These are phyloP conservation scores for Phengaris arion DNA, from an alignment of 2,888 invertebrate genomes.

Conservation along the genomic window DNA sequence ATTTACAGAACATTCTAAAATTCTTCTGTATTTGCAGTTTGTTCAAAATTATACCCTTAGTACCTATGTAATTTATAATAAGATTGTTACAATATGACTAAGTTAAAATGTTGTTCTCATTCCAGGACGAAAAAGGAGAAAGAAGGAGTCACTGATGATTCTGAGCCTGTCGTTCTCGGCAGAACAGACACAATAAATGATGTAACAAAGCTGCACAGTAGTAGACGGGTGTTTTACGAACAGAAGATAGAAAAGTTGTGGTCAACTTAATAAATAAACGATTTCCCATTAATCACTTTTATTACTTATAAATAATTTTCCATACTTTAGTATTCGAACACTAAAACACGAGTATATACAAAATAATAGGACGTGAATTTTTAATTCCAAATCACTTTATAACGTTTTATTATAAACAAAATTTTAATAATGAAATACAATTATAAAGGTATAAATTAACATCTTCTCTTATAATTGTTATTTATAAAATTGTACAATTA, in stretches of 20 bases:
- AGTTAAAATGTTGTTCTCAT: too few relatives aligned
- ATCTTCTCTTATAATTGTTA: constrained; percentile 10
- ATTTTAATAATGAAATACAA: constrained; percentile 1
- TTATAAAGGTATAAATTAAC: constrained; percentile 13
- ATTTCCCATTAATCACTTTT: constrained; percentile 13
- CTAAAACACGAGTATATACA: constrained; percentile 24
- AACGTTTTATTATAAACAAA: constrained; percentile 28
- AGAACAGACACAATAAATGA: not conserved
- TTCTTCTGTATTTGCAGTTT: too few relatives aligned
- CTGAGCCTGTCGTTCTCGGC: not conserved
- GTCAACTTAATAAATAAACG: not conserved
- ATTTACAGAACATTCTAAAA: too few relatives aligned
- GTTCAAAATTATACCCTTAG: too few relatives aligned
- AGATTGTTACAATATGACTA: too few relatives aligned
- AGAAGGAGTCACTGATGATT: not conserved
- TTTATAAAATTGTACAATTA: constrained; percentile 7
- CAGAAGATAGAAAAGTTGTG: not conserved
- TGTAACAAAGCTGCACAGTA: not conserved
- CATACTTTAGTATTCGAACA: constrained; percentile 21
- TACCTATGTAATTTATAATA: too few relatives aligned
- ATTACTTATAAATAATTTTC: constrained; percentile 22
- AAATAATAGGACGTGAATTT: not conserved
- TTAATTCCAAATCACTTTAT: not conserved
- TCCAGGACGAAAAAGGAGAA: not conserved
- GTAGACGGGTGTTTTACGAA: not conserved